Evolutionary conservation across 2,888 invertebrate species (phyloP), one percentile per base, ranked within the genome.

Genomic region (Coleophora flavipennella): DNA sequence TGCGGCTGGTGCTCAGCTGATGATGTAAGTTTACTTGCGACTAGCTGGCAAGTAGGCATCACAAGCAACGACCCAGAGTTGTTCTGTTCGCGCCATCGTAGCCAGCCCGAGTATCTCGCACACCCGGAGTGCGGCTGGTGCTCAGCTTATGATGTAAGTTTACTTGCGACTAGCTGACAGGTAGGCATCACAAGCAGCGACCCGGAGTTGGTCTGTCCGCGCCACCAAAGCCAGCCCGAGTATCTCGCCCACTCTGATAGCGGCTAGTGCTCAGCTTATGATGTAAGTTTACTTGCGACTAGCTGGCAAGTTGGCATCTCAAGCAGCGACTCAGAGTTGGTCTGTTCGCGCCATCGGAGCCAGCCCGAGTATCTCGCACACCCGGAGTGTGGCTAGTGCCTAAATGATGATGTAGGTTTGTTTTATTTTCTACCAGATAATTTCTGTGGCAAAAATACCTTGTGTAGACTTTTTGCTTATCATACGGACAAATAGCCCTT

Each of bases 61-160:
- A 87, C 87, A 36, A 88, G 88, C 4, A 87, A 89, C 49, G 92
- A 93, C 51, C 92, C 93, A 0, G 94, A 94, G 64, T 88, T 90
- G 31, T 88, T 91, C 2, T 95, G 95, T 55, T 88, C 88, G 12
- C 86, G 90, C 26, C 94, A 94, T 62, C 88, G 88, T 51, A 88
- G 90, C 26, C 90, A 93, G 51, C 89, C 90, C 1, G 93, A 93
- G 59, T 96, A 95, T 58, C 88, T 93, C 0, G 92, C 94, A 0
- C 95, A 97, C 76, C 95, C 96, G 0, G 96, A 96, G 70, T 97
- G 97, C 65, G 95, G 96, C 10, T 96, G 95, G 95, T 97, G 97
- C 67, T 93, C 94, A 0, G 91, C 92, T 14, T 92, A 92, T 50
- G 91, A 90, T 48, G 87, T 89, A n/a, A n/a, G n/a, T 35, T 28